phyloP scores from a whole-genome alignment of 2,113 vertebrate species.

The Burhinus bistriatus region DNA sequence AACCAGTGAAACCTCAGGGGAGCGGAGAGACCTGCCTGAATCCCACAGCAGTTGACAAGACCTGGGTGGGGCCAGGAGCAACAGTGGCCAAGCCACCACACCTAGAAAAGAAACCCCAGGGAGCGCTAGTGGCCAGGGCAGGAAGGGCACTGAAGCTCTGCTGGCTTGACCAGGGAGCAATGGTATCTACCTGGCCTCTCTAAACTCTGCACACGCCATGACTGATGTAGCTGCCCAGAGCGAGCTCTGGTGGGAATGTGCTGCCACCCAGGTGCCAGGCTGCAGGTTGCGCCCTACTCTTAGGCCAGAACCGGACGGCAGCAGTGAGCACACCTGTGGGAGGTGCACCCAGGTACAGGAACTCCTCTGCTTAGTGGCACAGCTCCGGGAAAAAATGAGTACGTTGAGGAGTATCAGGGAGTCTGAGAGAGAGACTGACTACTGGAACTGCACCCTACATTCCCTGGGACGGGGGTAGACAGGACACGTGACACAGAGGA shows the following conservation, averaged over 20 bases:
- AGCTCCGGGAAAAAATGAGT: not conserved
- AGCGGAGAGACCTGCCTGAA: fast-evolving
- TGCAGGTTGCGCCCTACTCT: too few relatives aligned
- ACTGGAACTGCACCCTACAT: not conserved
- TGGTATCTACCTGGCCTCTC: too few relatives aligned
- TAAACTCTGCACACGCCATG: too few relatives aligned
- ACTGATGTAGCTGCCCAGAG: too few relatives aligned
- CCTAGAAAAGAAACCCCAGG: not conserved
- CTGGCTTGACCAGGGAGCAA: too few relatives aligned
- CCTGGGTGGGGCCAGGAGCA: not conserved
- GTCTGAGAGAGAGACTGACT: not conserved
- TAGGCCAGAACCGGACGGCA: too few relatives aligned
- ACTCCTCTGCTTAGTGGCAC: not conserved
- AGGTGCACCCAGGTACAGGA: too few relatives aligned
- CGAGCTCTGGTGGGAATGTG: too few relatives aligned
- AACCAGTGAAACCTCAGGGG: not conserved
- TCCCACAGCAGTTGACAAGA: fast-evolving
- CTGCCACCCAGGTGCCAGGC: too few relatives aligned
- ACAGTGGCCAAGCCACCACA: fast-evolving
- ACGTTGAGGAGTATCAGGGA: not conserved
- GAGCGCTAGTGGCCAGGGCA: too few relatives aligned
- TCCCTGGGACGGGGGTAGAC: not conserved
- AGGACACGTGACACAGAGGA: not conserved
- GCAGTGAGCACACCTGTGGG: too few relatives aligned
- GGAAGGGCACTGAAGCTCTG: too few relatives aligned